These are phyloP conservation scores for Ptychadena robeensis DNA, from an alignment of 2,797 vertebrate species.

Conservation along the genomic window DNA sequence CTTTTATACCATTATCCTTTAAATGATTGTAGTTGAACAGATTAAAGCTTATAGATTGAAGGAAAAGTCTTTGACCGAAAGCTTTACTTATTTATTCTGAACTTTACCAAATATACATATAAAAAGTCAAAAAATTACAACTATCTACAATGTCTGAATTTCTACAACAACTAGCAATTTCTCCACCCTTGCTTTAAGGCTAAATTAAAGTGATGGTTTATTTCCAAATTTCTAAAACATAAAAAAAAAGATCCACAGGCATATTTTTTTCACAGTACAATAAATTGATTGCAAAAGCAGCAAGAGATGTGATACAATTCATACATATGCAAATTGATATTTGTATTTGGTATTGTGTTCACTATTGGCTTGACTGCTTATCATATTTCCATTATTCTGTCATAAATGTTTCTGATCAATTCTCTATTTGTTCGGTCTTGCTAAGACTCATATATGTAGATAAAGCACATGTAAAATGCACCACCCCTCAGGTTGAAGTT, in stretches of 20 bases:
- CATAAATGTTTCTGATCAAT: background rate
- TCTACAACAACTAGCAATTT: slow-evolving; percentile 25
- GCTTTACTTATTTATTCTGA: slow-evolving; percentile 19
- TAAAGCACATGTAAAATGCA: background rate
- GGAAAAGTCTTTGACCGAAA: slow-evolving; percentile 12
- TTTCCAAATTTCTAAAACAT: slow-evolving; percentile 40
- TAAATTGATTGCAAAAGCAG: slow-evolving; percentile 44
- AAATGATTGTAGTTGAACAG: too few species aligned
- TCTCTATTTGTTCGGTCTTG: background rate
- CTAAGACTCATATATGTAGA: background rate
- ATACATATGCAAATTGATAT: slow-evolving; percentile 59
- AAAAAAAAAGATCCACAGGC: background rate
- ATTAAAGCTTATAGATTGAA: too few species aligned
- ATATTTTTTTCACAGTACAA: slow-evolving; percentile 29
- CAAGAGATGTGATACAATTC: slow-evolving; percentile 31
- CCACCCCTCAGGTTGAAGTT: background rate
- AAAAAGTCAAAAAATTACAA: slow-evolving; percentile 19
- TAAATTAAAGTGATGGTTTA: slow-evolving; percentile 40
- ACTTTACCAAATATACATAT: slow-evolving; percentile 10
- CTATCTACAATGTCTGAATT: slow-evolving; percentile 44
- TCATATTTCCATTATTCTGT: slow-evolving; percentile 25
- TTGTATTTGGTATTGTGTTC: slow-evolving; percentile 48
- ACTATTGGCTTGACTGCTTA: slow-evolving; percentile 37
- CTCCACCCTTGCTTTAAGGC: slow-evolving; percentile 33
- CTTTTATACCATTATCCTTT: background rate